These are phyloP conservation scores for Panopea generosa DNA, from an alignment of 2,888 invertebrate species.

Conservation along the genomic window DNA sequence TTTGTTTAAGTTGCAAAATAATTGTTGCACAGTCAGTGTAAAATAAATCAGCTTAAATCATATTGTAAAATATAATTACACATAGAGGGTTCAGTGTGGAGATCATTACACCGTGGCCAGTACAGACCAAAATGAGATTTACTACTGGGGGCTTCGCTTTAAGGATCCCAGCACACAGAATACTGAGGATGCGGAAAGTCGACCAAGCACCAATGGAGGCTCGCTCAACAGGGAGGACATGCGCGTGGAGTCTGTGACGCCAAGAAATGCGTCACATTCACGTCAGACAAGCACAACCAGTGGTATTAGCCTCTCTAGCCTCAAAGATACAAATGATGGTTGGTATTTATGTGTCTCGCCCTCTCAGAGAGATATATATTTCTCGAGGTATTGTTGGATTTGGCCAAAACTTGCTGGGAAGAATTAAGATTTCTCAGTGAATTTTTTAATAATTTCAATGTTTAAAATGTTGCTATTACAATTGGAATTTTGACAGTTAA, in stretches of 20 bases:
- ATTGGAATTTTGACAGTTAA: no score
- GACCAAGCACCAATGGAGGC: slow-evolving; percentile 55
- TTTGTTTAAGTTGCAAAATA: no score
- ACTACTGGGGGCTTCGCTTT: slow-evolving; percentile 89
- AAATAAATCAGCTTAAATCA: no score
- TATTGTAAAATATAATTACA: no score
- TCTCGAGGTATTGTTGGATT: no score
- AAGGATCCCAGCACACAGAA: slow-evolving; percentile 45
- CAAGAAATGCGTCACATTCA: slow-evolving; percentile 64
- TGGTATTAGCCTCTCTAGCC: slow-evolving; percentile 53
- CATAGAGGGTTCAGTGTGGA: slow-evolving; percentile 89
- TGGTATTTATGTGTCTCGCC: no score
- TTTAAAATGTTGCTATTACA: no score
- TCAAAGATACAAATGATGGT: slow-evolving; percentile 30
- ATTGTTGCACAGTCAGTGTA: no score
- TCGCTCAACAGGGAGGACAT: slow-evolving; percentile 65
- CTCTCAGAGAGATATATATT: no score
- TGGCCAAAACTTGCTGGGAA: no score
- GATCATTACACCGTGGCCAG: slow-evolving; percentile 89
- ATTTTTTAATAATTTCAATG: no score
- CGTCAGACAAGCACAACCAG: slow-evolving; percentile 67
- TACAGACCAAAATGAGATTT: slow-evolving; percentile 89
- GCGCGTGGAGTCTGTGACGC: slow-evolving; percentile 66
- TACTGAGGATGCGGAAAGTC: slow-evolving; percentile 65
- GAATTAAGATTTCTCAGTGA: no score